Conservation (phyloP, 35 echinoderm and acorn worm genomes). For the Heliocidaris tuberculata region DNA sequence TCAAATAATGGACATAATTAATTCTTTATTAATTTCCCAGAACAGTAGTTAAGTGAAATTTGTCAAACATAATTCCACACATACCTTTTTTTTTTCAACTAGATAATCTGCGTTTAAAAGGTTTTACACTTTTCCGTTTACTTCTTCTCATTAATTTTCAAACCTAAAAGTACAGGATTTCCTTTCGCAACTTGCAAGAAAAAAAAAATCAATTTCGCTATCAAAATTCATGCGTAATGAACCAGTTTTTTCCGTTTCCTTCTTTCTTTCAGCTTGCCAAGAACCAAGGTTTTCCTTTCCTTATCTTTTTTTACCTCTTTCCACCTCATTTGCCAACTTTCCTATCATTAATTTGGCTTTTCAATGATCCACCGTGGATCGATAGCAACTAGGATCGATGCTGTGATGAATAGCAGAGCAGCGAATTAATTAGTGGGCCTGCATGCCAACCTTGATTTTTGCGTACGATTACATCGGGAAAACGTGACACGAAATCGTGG, state of each 20-base stretch:
- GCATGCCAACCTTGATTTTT: constrained; percentile 3
- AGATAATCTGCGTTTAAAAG: no score
- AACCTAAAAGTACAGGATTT: not conserved
- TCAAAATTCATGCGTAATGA: not conserved
- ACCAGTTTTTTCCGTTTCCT: not conserved
- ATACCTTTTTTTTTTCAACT: no score
- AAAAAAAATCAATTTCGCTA: not conserved
- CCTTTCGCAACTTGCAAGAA: not conserved
- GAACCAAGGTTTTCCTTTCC: not conserved
- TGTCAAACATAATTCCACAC: no score
- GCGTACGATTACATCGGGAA: not conserved
- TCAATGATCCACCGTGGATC: not conserved
- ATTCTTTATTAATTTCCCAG: no score
- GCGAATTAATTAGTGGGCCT: not conserved
- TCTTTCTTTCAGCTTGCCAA: not conserved
- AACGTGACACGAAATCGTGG: constrained; percentile 8
- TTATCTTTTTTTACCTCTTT: not conserved
- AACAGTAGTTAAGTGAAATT: no score
- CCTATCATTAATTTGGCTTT: not conserved
- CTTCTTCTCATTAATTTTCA: no score
- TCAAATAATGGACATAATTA: no score
- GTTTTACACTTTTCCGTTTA: no score
- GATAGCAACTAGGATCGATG: not conserved
- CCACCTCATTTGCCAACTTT: not conserved
- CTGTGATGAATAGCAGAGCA: not conserved